Conservation (phyloP, 1,140 invertebrate species). For the Ptiloglossa arizonensis region DNA sequence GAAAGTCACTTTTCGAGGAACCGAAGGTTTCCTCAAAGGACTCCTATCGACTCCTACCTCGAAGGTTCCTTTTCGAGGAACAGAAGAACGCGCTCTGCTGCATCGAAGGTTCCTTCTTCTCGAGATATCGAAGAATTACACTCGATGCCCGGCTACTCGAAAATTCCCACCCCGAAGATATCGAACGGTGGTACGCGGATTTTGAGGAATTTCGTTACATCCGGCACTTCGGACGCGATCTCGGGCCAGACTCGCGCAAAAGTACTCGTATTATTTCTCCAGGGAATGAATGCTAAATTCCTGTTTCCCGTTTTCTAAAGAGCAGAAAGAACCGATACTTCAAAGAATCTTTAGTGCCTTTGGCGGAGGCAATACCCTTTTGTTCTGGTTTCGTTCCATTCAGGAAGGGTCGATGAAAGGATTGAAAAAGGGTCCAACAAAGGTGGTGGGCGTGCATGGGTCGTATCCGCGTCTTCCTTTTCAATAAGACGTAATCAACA, state of each 20-base stretch:
- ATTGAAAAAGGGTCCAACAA: constrained; percentile 63
- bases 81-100: too few relatives aligned
- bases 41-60: too few relatives aligned
- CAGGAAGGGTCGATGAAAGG: constrained; percentile 61
- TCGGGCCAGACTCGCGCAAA: background rate
- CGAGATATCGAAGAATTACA: too few relatives aligned
- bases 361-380: constrained; percentile 54
- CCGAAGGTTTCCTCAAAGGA: too few relatives aligned
- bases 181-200: too few relatives aligned
- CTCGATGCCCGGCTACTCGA: too few relatives aligned
- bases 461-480: constrained; percentile 57
- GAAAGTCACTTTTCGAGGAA: too few relatives aligned
- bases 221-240: background rate
- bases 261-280: constrained; percentile 55
- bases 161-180: too few relatives aligned
- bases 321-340: constrained; percentile 57
- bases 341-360: constrained; percentile 62
- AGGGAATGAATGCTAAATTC: constrained; percentile 59
- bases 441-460: constrained; percentile 58
- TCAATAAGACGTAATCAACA: constrained; percentile 60
- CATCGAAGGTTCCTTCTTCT: too few relatives aligned
- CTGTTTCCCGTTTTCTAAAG: constrained; percentile 47
- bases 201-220: background rate
- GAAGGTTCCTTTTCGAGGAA: too few relatives aligned
- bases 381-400: constrained; percentile 60